Percentiles rank a stretch among this genome's conserved stretches.
These are phyloP conservation scores for Melanotaenia maccullochi DNA, from an alignment of 2,797 vertebrate species.

Conservation along the genomic window DNA sequence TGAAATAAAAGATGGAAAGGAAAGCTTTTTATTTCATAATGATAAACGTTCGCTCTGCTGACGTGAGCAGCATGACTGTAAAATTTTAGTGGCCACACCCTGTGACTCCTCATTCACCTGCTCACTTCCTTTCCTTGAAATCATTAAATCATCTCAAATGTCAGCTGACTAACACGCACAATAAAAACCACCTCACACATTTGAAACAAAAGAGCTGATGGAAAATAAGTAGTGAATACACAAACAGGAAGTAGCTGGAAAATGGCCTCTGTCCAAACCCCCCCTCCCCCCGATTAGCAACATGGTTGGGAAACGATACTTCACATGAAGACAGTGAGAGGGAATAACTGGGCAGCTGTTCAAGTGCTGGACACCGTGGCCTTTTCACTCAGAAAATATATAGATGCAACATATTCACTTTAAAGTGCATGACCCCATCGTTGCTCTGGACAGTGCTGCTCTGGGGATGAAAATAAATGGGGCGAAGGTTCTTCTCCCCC, in stretches of 20 bases:
- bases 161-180: conserved; percentile 14
- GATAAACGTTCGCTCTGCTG: not conserved
- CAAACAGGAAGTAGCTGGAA: not conserved
- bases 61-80: conserved; percentile 8
- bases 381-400: conserved; percentile 2
- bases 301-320: not conserved
- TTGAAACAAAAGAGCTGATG: not conserved
- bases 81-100: conserved; percentile 6
- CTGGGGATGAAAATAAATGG: not conserved
- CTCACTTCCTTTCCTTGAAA: conserved; percentile 9
- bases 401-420: not conserved
- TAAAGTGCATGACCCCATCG: not conserved
- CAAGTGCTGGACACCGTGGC: conserved; percentile 32
- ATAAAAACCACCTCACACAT: conserved; percentile 3
- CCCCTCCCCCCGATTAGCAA: not conserved
- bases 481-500: not conserved
- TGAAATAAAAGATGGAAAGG: not conserved
- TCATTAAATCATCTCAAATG: conserved; percentile 17
- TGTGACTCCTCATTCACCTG: not conserved
- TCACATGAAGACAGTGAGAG: not conserved
- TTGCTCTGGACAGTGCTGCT: not conserved
- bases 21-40: not conserved
- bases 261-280: not conserved
- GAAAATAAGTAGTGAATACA: not conserved
- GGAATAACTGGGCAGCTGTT: conserved; percentile 31